Percentiles rank a stretch among this genome's conserved stretches.
These are phyloP conservation scores for Lathamus discolor DNA, from an alignment of 2,113 vertebrate species.

Conservation along the genomic window DNA sequence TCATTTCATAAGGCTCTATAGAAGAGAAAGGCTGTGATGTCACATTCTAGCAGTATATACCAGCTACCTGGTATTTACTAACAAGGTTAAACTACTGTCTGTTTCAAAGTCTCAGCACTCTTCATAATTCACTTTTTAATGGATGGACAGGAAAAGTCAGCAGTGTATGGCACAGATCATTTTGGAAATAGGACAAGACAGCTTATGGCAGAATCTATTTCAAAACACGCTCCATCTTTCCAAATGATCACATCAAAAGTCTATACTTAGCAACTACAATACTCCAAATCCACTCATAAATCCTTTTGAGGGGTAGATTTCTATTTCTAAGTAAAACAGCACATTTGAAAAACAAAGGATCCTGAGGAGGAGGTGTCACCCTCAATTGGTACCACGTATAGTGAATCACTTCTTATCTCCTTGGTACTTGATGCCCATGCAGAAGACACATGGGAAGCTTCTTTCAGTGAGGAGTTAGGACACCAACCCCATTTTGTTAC, in stretches of 20 bases:
- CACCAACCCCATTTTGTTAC: conserved; percentile 13
- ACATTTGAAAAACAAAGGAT: neutral
- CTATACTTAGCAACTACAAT: neutral
- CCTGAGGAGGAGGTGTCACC: conserved; percentile 6
- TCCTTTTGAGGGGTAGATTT: conserved; percentile 41
- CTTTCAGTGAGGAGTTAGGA: neutral
- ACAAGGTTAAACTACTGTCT: conserved; percentile 57
- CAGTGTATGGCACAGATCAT: conserved; percentile 37
- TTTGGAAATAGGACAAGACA: conserved; percentile 39
- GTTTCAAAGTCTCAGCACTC: conserved; percentile 61
- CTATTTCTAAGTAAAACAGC: neutral
- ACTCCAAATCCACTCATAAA: neutral
- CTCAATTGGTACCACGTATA: neutral
- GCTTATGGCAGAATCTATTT: neutral
- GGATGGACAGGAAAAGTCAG: conserved; percentile 61
- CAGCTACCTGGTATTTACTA: conserved; percentile 56
- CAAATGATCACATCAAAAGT: neutral
- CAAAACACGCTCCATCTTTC: neutral
- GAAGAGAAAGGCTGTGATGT: conserved; percentile 40
- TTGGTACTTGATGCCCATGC: neutral
- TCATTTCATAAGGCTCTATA: conserved; percentile 50
- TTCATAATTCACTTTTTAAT: conserved; percentile 60
- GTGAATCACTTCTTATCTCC: neutral
- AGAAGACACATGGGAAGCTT: neutral
- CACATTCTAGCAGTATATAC: conserved; percentile 47